These are phyloP conservation scores for Heliconius himera DNA, from an alignment of 1,140 invertebrate genomes.

Conservation along the genomic window DNA sequence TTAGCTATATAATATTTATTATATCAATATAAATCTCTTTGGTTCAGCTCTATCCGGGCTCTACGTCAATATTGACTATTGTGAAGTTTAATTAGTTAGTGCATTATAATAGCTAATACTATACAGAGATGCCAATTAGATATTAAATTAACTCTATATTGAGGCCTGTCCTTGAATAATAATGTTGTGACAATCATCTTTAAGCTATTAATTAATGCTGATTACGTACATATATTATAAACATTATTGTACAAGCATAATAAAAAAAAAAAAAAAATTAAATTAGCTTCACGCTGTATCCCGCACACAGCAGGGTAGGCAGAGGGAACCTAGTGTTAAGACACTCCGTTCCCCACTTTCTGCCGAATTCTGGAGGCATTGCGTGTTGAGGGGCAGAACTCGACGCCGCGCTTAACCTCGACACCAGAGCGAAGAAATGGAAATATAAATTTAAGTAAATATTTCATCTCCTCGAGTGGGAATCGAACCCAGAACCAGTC, in stretches of 20 bases:
- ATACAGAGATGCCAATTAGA: constrained; percentile 14
- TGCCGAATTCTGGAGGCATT: too few relatives aligned
- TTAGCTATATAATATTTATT: background rate
- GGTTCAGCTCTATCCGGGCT: constrained; percentile 7
- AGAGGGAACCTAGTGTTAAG: too few relatives aligned
- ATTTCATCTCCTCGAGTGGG: too few relatives aligned
- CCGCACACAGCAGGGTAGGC: too few relatives aligned
- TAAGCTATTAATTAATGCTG: constrained; percentile 6
- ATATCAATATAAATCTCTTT: background rate
- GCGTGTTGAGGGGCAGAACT: too few relatives aligned
- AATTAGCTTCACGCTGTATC: too few relatives aligned
- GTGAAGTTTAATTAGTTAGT: constrained; percentile 13
- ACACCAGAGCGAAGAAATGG: too few relatives aligned
- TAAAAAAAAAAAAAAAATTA: too few relatives aligned
- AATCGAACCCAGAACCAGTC: too few relatives aligned
- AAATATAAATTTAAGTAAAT: too few relatives aligned
- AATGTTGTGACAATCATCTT: constrained; percentile 14
- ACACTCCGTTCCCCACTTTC: too few relatives aligned
- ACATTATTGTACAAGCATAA: background rate
- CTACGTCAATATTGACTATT: constrained; percentile 3
- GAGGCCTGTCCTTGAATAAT: constrained; percentile 14
- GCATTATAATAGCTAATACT: constrained; percentile 13
- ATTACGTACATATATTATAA: background rate
- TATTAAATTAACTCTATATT: constrained; percentile 5
- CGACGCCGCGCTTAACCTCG: too few relatives aligned